Evolutionary conservation across 2,797 vertebrate genomes (phyloP), one percentile per base, ranked within the genome.

Genomic region (Zenarchopterus dispar): DNA sequence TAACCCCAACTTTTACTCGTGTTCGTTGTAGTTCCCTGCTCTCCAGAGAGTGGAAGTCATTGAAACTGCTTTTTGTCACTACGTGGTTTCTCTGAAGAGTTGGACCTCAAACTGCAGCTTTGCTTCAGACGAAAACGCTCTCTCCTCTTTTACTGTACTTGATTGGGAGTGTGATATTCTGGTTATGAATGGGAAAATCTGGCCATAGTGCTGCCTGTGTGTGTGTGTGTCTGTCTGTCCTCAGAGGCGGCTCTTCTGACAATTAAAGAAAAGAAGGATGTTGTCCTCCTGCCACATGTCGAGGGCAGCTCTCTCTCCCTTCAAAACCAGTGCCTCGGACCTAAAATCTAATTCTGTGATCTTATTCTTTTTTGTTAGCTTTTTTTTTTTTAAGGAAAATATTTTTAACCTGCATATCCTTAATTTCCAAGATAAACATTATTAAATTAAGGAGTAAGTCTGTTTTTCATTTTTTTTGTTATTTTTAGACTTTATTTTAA

Each of bases 281-380:
- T 21, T 42, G 69, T 61, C 56, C 47, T 61, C 56, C 28, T 21
- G 44, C 63, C 53, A 24, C 60, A 61, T 13, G 42, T 71, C 6
- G 43, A 75, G 66, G 69, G 66, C 62, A 59, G 64, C 56, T 15
- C 60, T 56, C 44, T 55, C 41, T 54, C 56, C 62, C 48, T 47
- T 63, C 48, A 52, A 56, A 86, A 85, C 77, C 83, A 91, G 91
- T 94, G 92, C 92, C 93, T 94, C 88, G 81, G 77, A 84, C 75
- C 70, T 41, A 54, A 83, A 74, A 72, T 84, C 80, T 65, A 62
- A 84, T 61, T 71, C 73, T 81, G 78, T 80, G 85, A 80, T 82
- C 53, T 22, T 73, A 31, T 24, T 77, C 9, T 39, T 64, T 62
- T 54, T 73, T 72, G n/a, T n/a, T n/a, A n/a, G n/a, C n/a, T n/a